A percentile compares a stretch with the other conserved stretches of the same genome.
phyloP scores from a whole-genome alignment of 2,888 invertebrate species.

The Erebia aethiops region DNA sequence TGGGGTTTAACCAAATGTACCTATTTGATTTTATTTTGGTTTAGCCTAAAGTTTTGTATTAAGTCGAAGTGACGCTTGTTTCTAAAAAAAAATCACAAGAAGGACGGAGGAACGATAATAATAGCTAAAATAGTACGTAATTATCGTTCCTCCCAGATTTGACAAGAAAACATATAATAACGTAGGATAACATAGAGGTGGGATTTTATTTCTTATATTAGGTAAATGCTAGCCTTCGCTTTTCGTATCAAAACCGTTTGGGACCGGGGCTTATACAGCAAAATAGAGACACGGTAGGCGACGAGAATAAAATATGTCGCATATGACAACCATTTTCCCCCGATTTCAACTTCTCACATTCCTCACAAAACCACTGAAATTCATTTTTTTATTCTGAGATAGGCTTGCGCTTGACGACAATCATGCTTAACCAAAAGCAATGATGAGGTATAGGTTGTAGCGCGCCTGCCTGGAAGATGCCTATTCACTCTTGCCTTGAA shows the following conservation, averaged over 20 bases:
- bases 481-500: background rate
- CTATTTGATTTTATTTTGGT: too few species aligned
- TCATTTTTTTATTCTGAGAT: background rate
- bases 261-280: conserved; percentile 1
- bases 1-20: too few species aligned
- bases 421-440: too few species aligned
- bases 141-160: too few species aligned
- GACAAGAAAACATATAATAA: too few species aligned
- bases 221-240: background rate
- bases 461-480: too few species aligned
- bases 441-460: too few species aligned
- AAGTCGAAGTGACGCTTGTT: too few species aligned
- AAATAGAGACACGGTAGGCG: background rate
- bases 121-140: too few species aligned
- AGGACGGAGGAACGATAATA: too few species aligned
- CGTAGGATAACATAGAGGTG: background rate
- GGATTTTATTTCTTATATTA: background rate
- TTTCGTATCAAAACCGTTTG: background rate
- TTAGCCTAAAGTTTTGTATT: too few species aligned
- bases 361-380: background rate
- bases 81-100: too few species aligned
- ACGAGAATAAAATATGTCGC: background rate
- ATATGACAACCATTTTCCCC: background rate
- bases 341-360: background rate
- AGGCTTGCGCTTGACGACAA: background rate